phyloP scores from a whole-genome alignment of 2,797 vertebrate genomes.

The Phataginus tetradactyla region DNA sequence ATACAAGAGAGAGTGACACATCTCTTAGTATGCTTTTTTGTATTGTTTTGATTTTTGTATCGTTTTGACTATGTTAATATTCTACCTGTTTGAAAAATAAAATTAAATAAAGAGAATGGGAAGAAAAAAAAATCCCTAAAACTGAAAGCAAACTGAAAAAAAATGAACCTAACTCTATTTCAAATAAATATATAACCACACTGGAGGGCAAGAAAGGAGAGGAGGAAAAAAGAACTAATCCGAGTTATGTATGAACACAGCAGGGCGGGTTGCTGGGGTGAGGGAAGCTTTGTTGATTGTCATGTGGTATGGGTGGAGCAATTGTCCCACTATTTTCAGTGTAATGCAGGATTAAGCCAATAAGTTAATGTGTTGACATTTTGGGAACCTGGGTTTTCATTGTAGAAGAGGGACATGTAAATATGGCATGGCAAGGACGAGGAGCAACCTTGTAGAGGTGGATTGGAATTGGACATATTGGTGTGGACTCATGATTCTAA shows the following conservation, averaged over 20 bases:
- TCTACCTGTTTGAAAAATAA: background rate
- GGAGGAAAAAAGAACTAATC: background rate
- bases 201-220: background rate
- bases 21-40: background rate
- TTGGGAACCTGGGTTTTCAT: background rate
- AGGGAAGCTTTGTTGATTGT: background rate
- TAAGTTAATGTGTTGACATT: background rate
- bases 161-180: background rate
- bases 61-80: background rate
- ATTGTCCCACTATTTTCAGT: background rate
- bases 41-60: background rate
- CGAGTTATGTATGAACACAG: background rate
- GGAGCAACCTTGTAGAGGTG: background rate
- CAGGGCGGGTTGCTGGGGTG: background rate
- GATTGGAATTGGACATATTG: background rate
- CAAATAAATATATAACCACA: background rate
- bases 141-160: background rate
- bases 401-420: background rate
- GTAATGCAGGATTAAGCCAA: background rate
- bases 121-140: slow-evolving; percentile 12
- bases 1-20: background rate
- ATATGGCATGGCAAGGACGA: background rate
- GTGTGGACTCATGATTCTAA: background rate
- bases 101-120: background rate
- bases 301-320: background rate